Percentiles rank a stretch among this genome's conserved stretches.
phyloP scores from a whole-genome alignment of 2,888 invertebrate genomes.

The Rutpela maculata region DNA sequence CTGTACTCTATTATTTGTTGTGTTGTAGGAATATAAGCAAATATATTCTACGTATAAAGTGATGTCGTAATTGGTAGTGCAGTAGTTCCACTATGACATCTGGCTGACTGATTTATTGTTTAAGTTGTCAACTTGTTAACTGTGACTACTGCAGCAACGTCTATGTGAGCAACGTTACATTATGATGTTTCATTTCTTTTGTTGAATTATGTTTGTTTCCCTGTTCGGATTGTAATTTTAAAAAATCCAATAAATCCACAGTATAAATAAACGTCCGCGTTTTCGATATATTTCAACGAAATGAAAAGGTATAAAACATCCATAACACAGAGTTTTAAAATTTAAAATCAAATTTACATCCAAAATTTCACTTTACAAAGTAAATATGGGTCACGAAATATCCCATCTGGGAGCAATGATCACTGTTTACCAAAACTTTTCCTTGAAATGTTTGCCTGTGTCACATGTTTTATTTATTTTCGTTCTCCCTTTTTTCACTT shows the following conservation, averaged over 20 bases:
- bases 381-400: constrained; percentile 39
- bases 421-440: constrained; percentile 61
- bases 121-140: not conserved
- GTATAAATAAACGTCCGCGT: not conserved
- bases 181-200: not conserved
- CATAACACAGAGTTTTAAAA: constrained; percentile 15
- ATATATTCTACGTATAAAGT: not conserved
- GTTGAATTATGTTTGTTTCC: not conserved
- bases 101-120: not conserved
- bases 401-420: constrained; percentile 43
- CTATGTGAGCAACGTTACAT: not conserved
- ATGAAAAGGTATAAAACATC: not conserved
- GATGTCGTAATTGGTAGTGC: not conserved
- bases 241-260: not conserved
- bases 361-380: constrained; percentile 35
- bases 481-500: constrained; percentile 61
- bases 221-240: not conserved
- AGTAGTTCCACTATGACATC: not conserved
- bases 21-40: no score
- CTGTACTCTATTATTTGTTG: no score
- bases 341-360: constrained; percentile 41
- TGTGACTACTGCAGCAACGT: not conserved
- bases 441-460: constrained; percentile 67
- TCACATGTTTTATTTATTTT: constrained; percentile 70
- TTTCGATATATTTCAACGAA: not conserved